Base-by-base conservation (phyloP, 2,113 vertebrate genomes). In the Pomatostomus ruficeps region DNA sequence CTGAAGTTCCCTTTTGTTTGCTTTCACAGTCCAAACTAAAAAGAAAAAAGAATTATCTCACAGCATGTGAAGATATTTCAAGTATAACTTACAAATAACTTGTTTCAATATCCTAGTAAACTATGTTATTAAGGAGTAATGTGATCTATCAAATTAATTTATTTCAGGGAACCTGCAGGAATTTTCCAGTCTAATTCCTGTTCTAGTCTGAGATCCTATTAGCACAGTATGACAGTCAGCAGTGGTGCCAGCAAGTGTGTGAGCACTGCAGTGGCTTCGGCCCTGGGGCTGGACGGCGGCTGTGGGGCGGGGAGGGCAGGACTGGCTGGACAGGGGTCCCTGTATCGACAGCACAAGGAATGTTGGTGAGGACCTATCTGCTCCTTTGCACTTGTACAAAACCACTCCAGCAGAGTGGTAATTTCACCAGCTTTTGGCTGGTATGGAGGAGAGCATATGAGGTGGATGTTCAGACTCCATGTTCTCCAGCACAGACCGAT, bases 241-340 rank as follows among this genome's bases (percentile, higher is more conserved):
- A 40, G n/a, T 13, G 25, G 57, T 72, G 66, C 19, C 42, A 48
- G 35, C 2, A 5, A 51, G 48, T 1, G 16, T 71, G 36, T 36
- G 43, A 79, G 71, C 67, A 48, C 36, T 17, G 42, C 20, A 10
- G 74, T 23, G 46, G 33, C 43, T 78, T 83, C 1, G 4, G 33
- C 29, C 23, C 17, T 3, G 2, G 58, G 16, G n/a, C n/a, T 7
- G 6, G 35, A 7, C 70, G 29, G 55, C 0, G 0, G 31, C 75
- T 12, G 2, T 72, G 25, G 42, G 31, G 17, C 42, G 24, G 26
- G 31, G 28, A 79, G 62, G 57, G 61, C 55, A 82, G 51, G 51
- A 85, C 9, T 22, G 33, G 26, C 68, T 31, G 61, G 29, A 35
- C 0, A 6, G 71, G 35, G 33, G 16, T 67, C 14, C 38, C 14